Percentiles rank a stretch among this genome's conserved stretches.
phyloP scores from a whole-genome alignment of 2,888 invertebrate species.

The Pherbina coryleti region DNA sequence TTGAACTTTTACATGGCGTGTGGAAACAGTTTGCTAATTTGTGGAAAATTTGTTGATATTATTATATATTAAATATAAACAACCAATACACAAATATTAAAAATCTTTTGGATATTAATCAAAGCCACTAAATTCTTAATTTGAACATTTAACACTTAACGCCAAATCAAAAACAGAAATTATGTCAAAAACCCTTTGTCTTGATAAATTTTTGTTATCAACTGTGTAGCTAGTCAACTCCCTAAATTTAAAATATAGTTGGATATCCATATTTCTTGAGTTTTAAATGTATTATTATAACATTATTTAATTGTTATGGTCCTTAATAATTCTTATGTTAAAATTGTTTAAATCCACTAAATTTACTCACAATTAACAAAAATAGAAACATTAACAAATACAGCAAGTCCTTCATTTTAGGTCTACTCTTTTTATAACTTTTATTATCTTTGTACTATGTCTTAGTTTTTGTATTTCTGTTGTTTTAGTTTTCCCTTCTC shows the following conservation, averaged over 20 bases:
- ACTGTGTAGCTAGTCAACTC: too few species aligned
- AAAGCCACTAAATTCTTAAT: too few species aligned
- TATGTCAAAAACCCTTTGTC: too few species aligned
- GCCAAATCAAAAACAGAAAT: too few species aligned
- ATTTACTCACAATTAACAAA: constrained; percentile 45
- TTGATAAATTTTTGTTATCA: neutral
- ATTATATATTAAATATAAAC: too few species aligned
- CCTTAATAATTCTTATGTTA: too few species aligned
- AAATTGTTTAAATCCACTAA: neutral
- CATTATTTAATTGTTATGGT: neutral
- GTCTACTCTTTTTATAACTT: constrained; percentile 7
- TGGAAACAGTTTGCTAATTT: neutral
- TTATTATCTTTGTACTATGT: neutral
- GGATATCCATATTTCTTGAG: neutral
- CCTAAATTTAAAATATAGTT: too few species aligned
- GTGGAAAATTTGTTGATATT: neutral
- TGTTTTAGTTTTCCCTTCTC: neutral
- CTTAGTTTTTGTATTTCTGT: neutral
- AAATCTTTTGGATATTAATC: too few species aligned
- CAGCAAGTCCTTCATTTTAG: constrained; percentile 44
- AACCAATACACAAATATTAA: too few species aligned
- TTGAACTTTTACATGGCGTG: neutral
- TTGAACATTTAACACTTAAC: too few species aligned
- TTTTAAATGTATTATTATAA: neutral
- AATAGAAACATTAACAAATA: constrained; percentile 35